Base-by-base conservation (phyloP, 2,888 invertebrate species). In the Callimorpha dominula region DNA sequence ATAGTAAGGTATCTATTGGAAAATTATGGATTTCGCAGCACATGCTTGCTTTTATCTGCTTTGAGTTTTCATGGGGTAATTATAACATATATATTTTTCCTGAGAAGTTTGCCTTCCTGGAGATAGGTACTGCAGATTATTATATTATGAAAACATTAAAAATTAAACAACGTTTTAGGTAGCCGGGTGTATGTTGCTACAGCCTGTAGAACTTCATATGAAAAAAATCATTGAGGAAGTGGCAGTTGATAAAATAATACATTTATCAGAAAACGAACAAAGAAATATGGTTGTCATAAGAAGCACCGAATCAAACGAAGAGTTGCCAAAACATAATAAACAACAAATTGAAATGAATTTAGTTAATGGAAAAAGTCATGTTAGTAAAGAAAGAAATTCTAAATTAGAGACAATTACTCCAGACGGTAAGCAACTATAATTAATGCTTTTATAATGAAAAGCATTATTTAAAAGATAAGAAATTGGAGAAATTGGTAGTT, bases 41-140 rank as follows among this genome's bases (percentile, higher is more conserved):
- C 97, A 0, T 96, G 97, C 62, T 87, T 97, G 75, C 94, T 97
- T 49, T 92, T 97, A 84, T 96, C 97, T 14, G 94, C 93, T 9
- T 86, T 97, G 65, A 96, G 97, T 74, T 94, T 97, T 72, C 96
- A 97, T 83, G 97, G 97, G 85, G 97, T 97, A 95, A 93, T 92
- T 64, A 54, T 68, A 31, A 11, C 31, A 17, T 40, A 43, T 46
- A 52, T 46, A 46, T 46, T 31, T 60, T 0, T 68, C 11, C 0
- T 31, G 12, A 31, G 5, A 14, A n/a, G 1, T 14, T 67, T 54
- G 14, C n/a, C 8, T 11, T 31, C 31, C 49, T 49, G 65, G 1
- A 65, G 49, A 54, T 52, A 42, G n/a, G 6, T 60, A 31, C 20
- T 57, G 14, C 4, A 1, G 5, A 2, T 31, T 31, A 5, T 60